phyloP scores from a whole-genome alignment of 2,113 vertebrate genomes.

The Cyphomyrus plagiostoma region DNA sequence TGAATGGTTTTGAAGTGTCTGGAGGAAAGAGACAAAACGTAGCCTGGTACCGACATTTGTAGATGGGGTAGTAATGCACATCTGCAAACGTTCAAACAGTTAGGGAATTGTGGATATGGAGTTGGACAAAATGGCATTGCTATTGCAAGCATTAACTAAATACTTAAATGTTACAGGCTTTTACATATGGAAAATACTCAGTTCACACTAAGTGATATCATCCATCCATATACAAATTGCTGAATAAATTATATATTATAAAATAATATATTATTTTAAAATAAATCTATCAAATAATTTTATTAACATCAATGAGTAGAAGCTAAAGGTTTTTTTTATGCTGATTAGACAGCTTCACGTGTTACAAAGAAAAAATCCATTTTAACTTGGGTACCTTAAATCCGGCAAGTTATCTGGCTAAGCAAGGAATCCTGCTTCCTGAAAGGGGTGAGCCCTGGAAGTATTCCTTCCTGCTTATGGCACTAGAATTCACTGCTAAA shows the following conservation, averaged over 20 bases:
- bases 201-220: neutral
- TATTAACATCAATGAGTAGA: neutral
- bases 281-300: neutral
- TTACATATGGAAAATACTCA: neutral
- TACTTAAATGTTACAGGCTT: neutral
- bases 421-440: neutral
- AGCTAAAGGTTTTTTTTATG: neutral
- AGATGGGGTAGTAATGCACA: neutral
- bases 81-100: neutral
- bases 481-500: too few relatives aligned
- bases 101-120: neutral
- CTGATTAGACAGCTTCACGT: neutral
- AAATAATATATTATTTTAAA: neutral
- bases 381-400: neutral
- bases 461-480: neutral
- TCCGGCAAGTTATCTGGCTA: neutral
- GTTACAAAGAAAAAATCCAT: neutral
- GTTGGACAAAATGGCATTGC: neutral
- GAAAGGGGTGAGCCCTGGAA: neutral
- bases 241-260: neutral
- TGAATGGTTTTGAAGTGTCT: neutral
- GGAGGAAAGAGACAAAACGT: neutral
- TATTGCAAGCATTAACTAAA: neutral
- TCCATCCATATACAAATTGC: neutral
- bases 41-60: neutral